Percentiles rank a stretch among this genome's conserved stretches.
phyloP scores from a whole-genome alignment of 1,140 invertebrate genomes.

The Drosophila repleta region DNA sequence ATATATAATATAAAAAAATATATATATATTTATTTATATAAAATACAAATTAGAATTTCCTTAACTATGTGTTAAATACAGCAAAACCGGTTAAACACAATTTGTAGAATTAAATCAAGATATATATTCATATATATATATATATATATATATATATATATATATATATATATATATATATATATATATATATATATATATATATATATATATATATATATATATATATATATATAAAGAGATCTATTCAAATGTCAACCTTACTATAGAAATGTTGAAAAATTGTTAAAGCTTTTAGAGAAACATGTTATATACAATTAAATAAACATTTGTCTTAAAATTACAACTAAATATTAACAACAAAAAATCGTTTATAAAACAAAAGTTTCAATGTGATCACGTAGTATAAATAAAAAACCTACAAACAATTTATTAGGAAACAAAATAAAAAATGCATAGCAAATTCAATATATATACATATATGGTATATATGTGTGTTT shows the following conservation, averaged over 20 bases:
- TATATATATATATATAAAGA: conserved; percentile 8
- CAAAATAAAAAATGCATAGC: conserved; percentile 64
- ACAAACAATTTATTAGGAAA: conserved; percentile 44
- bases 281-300: conserved; percentile 71
- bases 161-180: conserved; percentile 6
- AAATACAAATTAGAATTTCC: not conserved
- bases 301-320: conserved; percentile 61
- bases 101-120: conserved; percentile 6
- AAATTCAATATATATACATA: conserved; percentile 15
- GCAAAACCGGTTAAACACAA: conserved; percentile 11
- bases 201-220: not conserved
- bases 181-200: conserved; percentile 7
- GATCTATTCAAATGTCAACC: conserved; percentile 33
- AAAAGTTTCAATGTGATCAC: conserved; percentile 81
- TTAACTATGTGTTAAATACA: not conserved
- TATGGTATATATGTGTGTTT: conserved; percentile 24
- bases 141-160: conserved; percentile 3
- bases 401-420: conserved; percentile 58
- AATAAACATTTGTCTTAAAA: conserved; percentile 50
- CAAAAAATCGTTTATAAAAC: conserved; percentile 71
- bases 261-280: conserved; percentile 56
- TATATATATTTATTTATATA: conserved; percentile 11
- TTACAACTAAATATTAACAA: conserved; percentile 34
- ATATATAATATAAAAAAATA: conserved; percentile 2
- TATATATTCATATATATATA: not conserved